Evolutionary conservation across 2,888 invertebrate genomes (phyloP).

Genomic region (Diadegma fenestrale): DNA sequence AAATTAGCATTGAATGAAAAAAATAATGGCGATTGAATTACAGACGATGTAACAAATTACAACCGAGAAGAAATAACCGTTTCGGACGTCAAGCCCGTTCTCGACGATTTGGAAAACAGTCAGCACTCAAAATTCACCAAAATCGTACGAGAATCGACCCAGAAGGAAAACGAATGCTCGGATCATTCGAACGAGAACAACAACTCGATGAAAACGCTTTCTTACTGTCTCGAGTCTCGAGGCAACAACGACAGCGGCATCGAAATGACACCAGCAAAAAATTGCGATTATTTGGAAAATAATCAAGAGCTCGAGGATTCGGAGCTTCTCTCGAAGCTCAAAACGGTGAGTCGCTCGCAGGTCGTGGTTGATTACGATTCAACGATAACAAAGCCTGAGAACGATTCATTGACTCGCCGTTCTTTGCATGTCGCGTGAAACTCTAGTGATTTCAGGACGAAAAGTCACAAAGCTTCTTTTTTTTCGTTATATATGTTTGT

Average conservation of each 20-base stretch:
- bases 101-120: conserved; percentile 51
- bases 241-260: conserved; percentile 77
- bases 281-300: conserved; percentile 59
- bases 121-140: conserved; percentile 65
- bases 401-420: conserved; percentile 59
- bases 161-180: conserved; percentile 54
- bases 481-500: neutral
- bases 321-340: conserved; percentile 83
- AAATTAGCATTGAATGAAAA: neutral
- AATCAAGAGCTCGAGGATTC: conserved; percentile 77
- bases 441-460: conserved; percentile 33
- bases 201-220: conserved; percentile 58
- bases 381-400: conserved; percentile 55
- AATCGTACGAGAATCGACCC: conserved; percentile 66
- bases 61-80: conserved; percentile 64
- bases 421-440: conserved; percentile 54
- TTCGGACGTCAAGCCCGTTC: conserved; percentile 46
- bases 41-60: conserved; percentile 52
- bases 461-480: neutral
- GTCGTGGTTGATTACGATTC: conserved; percentile 61
- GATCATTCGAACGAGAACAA: conserved; percentile 65
- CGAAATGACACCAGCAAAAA: conserved; percentile 76
- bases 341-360: conserved; percentile 85
- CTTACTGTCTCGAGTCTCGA: conserved; percentile 65
- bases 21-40: neutral